phyloP scores from a whole-genome alignment of 1,140 invertebrate genomes.

The Platyscapa corneri region DNA sequence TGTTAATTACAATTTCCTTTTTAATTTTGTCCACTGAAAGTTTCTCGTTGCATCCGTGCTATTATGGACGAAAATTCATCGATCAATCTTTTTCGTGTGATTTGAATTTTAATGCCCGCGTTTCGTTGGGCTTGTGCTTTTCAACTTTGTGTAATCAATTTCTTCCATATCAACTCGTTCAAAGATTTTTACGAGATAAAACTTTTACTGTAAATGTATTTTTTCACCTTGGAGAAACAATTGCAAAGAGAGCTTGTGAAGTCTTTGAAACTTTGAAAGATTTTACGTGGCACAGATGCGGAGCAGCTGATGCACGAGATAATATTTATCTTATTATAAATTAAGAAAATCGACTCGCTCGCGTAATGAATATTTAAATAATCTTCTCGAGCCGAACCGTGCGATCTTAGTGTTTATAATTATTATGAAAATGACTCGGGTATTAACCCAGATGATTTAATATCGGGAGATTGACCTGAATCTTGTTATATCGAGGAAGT shows the following conservation, averaged over 20 bases:
- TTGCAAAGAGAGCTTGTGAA: not conserved
- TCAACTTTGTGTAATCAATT: not conserved
- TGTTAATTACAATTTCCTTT: not conserved
- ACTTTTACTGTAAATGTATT: not conserved
- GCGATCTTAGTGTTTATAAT: not conserved
- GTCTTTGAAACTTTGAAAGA: not conserved
- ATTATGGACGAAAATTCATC: not conserved
- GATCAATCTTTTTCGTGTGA: not conserved
- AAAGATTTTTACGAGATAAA: not conserved
- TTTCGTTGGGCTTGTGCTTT: not conserved
- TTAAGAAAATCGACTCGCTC: not conserved
- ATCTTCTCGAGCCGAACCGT: not conserved
- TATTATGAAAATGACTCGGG: not conserved
- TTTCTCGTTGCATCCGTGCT: not conserved
- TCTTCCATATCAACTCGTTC: not conserved
- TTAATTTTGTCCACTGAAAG: not conserved
- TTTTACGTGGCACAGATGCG: not conserved
- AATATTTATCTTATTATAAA: not conserved
- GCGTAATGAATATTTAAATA: not conserved
- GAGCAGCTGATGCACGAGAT: not conserved
- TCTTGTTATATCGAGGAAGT: not conserved
- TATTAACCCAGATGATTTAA: not conserved
- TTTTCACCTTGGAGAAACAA: not conserved
- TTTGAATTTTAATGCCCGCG: constrained; percentile 22
- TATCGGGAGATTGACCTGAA: not conserved